Evolutionary conservation across 2,888 invertebrate species (phyloP), one percentile per base, ranked within the genome.

Genomic region (Rhopalosiphum nymphaeae): DNA sequence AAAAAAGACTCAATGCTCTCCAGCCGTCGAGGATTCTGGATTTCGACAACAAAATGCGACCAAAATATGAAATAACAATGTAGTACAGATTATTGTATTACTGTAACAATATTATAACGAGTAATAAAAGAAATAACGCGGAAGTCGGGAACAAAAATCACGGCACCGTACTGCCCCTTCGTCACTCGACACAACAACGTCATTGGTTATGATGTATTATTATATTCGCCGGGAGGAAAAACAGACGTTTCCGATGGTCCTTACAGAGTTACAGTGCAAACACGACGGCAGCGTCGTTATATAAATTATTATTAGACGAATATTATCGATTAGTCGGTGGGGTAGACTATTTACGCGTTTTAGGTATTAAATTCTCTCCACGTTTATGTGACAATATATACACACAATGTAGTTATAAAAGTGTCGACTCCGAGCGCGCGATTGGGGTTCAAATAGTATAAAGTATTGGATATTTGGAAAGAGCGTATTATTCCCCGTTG

Each of bases 241-340:
- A 78, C 36, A 78, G 78, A 78, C 78, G 78, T 78, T 78, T 78
- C 21, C 36, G 78, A 78, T 36, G 78, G 36, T 53, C 78, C 78
- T 21, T 78, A 78, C 44, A 46, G 44, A 46, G 44, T 46, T 36
- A 78, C 16, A 78, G 9, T 21, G 36, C 36, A 78, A 78, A 78
- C 78, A 42, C 21, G 36, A 42, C 36, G 21, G 36, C 21, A 3
- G 9, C 36, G 78, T 78, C 9, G 36, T 36, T 29, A 78, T 78
- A 78, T 78, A 78, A 78, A 78, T 78, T 78, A 78, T 78, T 78
- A 36, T 78, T 78, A 78, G 78, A 78, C 78, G 36, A 78, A 78
- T 78, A 78, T 78, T 78, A 78, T 78, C 78, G 78, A 78, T 78
- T 78, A 21, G 36, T 36, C 36, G 36, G 21, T 78, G 36, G 21